Conservation (phyloP, 2,888 invertebrate species). For the Abrostola tripartita region DNA sequence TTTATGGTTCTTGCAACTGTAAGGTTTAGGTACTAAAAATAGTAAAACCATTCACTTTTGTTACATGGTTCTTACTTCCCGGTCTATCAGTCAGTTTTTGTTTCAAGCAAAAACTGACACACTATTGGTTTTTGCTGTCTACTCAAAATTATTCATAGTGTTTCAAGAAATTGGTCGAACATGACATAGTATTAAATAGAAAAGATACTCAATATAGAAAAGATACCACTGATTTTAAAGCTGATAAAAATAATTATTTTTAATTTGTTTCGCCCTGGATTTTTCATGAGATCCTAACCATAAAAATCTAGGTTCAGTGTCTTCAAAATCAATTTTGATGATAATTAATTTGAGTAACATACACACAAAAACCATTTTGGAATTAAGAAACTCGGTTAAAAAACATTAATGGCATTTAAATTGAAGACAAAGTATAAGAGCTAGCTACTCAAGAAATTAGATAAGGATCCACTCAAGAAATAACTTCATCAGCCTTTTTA, state of each 20-base stretch:
- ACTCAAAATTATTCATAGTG: slow-evolving; percentile 3
- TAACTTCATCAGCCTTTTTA: background rate
- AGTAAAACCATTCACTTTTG: background rate
- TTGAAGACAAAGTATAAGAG: background rate
- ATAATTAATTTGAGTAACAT: too few relatives aligned
- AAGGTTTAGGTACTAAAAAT: slow-evolving; percentile 1
- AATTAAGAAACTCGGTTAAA: too few relatives aligned
- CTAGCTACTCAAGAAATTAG: background rate
- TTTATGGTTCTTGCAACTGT: background rate
- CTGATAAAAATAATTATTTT: too few relatives aligned
- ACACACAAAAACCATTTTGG: too few relatives aligned
- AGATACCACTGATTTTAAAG: too few relatives aligned
- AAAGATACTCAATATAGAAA: background rate
- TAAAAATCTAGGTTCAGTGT: too few relatives aligned
- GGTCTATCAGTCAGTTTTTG: background rate
- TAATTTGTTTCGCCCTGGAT: too few relatives aligned
- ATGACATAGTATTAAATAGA: background rate
- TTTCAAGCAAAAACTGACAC: slow-evolving; percentile 12
- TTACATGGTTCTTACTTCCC: background rate
- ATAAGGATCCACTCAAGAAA: background rate
- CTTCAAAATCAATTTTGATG: too few relatives aligned
- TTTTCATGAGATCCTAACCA: too few relatives aligned
- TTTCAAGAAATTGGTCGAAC: slow-evolving; percentile 5
- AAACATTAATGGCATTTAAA: too few relatives aligned
- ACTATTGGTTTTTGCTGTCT: slow-evolving; percentile 18